phyloP scores from a whole-genome alignment of 2,888 invertebrate species.

The Uropetala carovei region DNA sequence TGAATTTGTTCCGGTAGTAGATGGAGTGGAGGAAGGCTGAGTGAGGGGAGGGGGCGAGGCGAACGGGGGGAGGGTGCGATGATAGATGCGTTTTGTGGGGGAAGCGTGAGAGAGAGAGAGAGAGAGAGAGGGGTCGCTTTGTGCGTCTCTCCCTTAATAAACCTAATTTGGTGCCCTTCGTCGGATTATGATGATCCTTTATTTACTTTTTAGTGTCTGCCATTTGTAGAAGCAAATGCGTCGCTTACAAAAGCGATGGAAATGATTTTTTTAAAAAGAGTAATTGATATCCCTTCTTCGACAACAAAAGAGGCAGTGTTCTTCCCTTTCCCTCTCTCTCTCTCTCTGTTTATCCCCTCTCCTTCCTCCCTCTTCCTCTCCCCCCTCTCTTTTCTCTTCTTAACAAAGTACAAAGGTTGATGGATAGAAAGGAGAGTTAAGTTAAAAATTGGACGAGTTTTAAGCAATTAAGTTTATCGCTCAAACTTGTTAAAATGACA shows the following conservation, averaged over 20 bases:
- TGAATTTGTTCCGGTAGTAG: constrained; percentile 31
- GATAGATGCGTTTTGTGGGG: neutral
- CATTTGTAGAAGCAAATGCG: constrained; percentile 42
- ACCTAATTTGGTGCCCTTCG: constrained; percentile 58
- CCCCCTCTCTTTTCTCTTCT: too few relatives aligned
- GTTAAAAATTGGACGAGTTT: too few relatives aligned
- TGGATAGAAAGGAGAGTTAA: too few relatives aligned
- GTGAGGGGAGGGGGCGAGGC: neutral
- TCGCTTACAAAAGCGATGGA: constrained; percentile 17
- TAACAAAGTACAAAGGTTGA: too few relatives aligned
- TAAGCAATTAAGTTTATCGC: too few relatives aligned
- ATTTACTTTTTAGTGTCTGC: constrained; percentile 62
- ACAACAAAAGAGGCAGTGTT: neutral
- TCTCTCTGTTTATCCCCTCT: too few relatives aligned
- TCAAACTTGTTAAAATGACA: too few relatives aligned
- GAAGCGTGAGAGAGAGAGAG: neutral
- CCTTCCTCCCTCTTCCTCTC: too few relatives aligned
- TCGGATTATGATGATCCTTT: constrained; percentile 62
- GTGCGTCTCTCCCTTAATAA: constrained; percentile 55
- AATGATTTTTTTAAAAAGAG: neutral
- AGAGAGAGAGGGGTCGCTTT: neutral
- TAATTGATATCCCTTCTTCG: neutral
- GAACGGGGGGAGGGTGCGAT: neutral
- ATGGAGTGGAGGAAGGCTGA: constrained; percentile 34
- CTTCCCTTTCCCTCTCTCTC: neutral